Evolutionary conservation across 1,140 invertebrate species (phyloP), one percentile per base, ranked within the genome.

Genomic region (Bombus difficillimus): DNA sequence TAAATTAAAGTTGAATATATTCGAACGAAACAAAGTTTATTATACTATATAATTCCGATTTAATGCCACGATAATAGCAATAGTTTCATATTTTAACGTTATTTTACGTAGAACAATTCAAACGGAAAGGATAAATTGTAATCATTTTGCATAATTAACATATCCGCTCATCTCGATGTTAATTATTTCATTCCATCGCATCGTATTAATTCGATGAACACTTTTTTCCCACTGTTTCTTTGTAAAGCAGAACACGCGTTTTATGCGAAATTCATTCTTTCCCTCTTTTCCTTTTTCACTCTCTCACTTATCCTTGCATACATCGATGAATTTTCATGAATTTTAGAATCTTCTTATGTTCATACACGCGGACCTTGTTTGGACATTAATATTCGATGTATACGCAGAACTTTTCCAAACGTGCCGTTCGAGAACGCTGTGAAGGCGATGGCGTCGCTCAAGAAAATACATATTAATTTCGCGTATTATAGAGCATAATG

Each of bases 271-370:
- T 43, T 79, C 37, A 37, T 73, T 73, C 41, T 41, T 6, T 47
- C 13, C n/a, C 15, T 4, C 22, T 22, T 22, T 15, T 32, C 3
- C 9, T 32, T 9, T 22, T 4, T 18, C n/a, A 13, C 15, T 69
- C 37, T 6, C 10, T 10, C 34, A 69, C 22, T 15, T 41, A 32
- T 32, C 28, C 41, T 25, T 32, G 10, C 43, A 5, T 28, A 22
- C 13, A 4, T 72, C 28, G 68, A 72, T 71, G 66, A 81, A 81
- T 81, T 81, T 81, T 81, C 79, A 71, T 81, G 66, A 81, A 81
- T 57, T 72, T 81, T 39, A n/a, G 47, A 72, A 57, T 32, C 25
- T 68, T 68, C 64, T 57, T 81, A 81, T 28, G 34, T 32, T 71
- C 25, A 59, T 25, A 28, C 37, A 32, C 10, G 15, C 10, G 6